phyloP scores from a whole-genome alignment of 53 echinoderm and acorn worm genomes.

The Antedon mediterranea region DNA sequence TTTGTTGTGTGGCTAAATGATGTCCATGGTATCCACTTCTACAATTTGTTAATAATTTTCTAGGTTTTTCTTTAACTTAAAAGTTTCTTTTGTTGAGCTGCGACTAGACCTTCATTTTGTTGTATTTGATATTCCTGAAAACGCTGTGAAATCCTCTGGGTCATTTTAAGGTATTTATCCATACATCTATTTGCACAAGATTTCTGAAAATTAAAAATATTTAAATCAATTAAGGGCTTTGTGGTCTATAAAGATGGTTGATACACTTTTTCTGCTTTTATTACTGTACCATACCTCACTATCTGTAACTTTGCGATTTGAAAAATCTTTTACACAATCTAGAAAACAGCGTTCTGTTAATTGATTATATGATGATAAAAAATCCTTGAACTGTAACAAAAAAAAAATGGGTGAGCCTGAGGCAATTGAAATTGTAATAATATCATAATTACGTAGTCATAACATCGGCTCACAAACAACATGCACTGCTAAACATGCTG shows the following conservation, averaged over 20 bases:
- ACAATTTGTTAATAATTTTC: background rate
- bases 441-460: no score
- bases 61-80: background rate
- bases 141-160: constrained; percentile 63
- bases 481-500: no score
- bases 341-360: constrained; percentile 74
- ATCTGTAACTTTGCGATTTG: constrained; percentile 59
- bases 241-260: no score
- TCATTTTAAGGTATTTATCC: constrained; percentile 96
- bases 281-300: constrained; percentile 43
- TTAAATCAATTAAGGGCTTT: no score
- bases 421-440: no score
- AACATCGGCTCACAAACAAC: no score
- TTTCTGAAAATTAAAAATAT: constrained; percentile 26
- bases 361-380: constrained; percentile 81
- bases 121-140: constrained; percentile 95
- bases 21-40: no score
- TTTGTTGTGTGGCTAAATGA: no score
- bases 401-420: no score
- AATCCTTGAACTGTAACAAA: constrained; percentile 45
- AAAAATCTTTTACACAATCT: constrained; percentile 81
- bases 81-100: constrained; percentile 29
- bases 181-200: constrained; percentile 64
- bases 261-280: no score
- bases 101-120: constrained; percentile 81